A percentile compares a stretch with the other conserved stretches of the same genome.
Evolutionary conservation across 2,888 invertebrate genomes (phyloP).

Genomic region (Oscheius onirici): DNA sequence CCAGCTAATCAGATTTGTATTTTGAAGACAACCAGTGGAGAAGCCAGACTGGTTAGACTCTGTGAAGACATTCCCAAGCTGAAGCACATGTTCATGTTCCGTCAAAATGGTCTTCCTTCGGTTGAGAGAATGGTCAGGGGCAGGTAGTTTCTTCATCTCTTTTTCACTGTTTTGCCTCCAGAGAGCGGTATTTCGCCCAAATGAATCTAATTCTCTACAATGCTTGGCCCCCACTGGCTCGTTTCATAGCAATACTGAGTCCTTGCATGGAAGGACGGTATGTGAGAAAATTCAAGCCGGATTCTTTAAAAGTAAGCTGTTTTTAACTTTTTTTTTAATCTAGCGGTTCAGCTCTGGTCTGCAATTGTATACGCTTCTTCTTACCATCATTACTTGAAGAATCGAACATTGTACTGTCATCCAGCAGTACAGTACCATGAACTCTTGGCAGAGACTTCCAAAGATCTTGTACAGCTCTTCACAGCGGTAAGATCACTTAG

Average conservation of each 20-base stretch:
- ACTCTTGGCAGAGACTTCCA: constrained; percentile 5
- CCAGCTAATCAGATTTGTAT: constrained; percentile 34
- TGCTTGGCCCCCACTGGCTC: background rate
- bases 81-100: constrained; percentile 39
- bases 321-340: background rate
- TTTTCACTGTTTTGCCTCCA: background rate
- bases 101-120: constrained; percentile 30
- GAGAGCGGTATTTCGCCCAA: background rate
- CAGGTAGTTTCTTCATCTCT: background rate
- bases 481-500: constrained; percentile 24
- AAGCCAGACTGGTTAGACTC: constrained; percentile 29
- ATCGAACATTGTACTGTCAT: constrained; percentile 27
- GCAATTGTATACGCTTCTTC: constrained; percentile 35
- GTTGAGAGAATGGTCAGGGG: constrained; percentile 22
- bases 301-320: background rate
- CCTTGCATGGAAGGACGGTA: background rate
- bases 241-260: background rate
- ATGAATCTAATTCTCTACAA: background rate
- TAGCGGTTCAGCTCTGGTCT: constrained; percentile 13
- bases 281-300: constrained; percentile 8
- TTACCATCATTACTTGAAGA: constrained; percentile 29
- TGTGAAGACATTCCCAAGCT: constrained; percentile 22
- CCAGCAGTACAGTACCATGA: constrained; percentile 27
- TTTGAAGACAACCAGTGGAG: constrained; percentile 33
- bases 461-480: background rate